Conservation (phyloP, 2,797 vertebrate species). For the Lepilemur septentrionalis region DNA sequence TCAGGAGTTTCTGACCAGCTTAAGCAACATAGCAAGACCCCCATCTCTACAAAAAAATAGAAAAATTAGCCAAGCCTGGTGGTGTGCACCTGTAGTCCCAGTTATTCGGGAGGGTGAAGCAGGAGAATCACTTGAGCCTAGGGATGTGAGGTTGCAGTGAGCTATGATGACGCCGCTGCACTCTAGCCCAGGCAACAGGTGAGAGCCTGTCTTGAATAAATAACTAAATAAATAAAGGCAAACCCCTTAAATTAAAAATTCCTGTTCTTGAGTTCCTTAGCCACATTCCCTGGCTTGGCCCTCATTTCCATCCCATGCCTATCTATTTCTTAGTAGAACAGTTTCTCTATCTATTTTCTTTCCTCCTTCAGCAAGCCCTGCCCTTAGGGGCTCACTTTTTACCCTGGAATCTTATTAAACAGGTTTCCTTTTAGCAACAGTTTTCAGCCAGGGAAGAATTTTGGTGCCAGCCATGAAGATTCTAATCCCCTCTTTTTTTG, state of each 20-base stretch:
- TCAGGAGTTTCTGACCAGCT: not conserved
- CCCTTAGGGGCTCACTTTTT: not conserved
- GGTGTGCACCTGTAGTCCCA: not conserved
- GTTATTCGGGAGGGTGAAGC: not conserved
- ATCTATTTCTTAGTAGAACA: not conserved
- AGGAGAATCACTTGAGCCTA: not conserved
- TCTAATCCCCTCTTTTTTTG: not conserved
- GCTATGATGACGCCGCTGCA: not conserved
- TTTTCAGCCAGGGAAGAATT: not conserved
- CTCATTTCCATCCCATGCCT: not conserved
- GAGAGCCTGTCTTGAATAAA: not conserved
- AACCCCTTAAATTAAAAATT: not conserved
- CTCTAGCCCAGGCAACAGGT: not conserved
- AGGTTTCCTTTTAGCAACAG: not conserved
- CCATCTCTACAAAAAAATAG: not conserved
- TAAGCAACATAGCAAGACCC: not conserved
- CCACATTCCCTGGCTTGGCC: not conserved
- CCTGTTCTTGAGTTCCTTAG: not conserved
- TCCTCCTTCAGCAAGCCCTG: not conserved
- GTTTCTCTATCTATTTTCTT: not conserved
- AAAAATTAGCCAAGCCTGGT: not conserved
- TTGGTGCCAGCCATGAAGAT: not conserved
- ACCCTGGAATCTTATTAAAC: not conserved
- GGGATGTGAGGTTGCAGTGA: not conserved
- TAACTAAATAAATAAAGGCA: not conserved